A percentile compares a stretch with the other conserved stretches of the same genome.
Conservation (phyloP, 37 sponge, comb jelly and placozoan genomes). For the Aphrocallistes beatrix region DNA sequence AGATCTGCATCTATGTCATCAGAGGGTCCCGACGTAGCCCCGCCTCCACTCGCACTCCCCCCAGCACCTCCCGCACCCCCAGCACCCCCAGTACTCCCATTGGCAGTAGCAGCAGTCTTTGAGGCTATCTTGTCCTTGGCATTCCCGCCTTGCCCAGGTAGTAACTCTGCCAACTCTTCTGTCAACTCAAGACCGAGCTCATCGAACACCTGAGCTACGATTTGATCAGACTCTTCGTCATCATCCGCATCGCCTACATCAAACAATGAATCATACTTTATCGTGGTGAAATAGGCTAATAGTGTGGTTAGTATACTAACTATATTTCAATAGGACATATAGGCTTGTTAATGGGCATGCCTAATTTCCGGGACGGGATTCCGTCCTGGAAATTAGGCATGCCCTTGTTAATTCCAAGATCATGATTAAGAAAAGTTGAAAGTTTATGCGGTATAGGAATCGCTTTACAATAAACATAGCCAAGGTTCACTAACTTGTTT, state of each 20-base stretch:
- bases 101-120: neutral
- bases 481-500: no score
- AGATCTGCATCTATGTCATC: constrained; percentile 5
- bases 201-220: neutral
- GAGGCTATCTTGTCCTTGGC: neutral
- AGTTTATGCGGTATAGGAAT: no score
- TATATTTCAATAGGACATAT: no score
- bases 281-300: no score
- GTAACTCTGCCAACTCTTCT: neutral
- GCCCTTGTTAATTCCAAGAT: no score
- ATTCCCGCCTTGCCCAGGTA: neutral
- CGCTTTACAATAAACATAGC: no score
- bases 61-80: neutral
- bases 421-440: no score
- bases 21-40: neutral
- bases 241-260: neutral
- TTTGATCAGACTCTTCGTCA: neutral
- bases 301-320: no score
- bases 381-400: no score
- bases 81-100: neutral
- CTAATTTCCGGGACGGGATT: no score
- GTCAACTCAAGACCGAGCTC: constrained; percentile 10
- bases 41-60: neutral
- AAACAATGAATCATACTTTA: no score
- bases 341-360: no score